Conservation (phyloP, 2,888 invertebrate species). For the Hartigia nigra region DNA sequence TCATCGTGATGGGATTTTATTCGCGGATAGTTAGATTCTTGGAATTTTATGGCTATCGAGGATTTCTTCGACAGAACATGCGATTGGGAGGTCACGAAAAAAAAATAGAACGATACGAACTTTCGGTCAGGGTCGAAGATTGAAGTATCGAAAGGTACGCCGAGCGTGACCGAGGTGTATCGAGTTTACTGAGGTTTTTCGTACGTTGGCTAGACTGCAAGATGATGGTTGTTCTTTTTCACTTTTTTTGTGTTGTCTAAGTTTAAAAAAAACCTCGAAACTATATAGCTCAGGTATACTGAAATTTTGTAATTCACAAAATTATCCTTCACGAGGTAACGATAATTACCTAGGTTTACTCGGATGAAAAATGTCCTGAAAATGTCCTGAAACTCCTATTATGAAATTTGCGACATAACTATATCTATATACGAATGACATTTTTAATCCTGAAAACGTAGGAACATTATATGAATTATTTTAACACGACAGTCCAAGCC, state of each 20-base stretch:
- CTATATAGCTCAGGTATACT: not conserved
- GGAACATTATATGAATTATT: not conserved
- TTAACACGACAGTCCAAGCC: not conserved
- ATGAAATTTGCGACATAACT: not conserved
- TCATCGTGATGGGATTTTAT: not conserved
- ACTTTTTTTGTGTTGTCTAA: not conserved
- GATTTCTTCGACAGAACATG: not conserved
- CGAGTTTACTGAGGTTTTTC: not conserved
- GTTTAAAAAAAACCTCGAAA: not conserved
- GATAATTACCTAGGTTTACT: not conserved
- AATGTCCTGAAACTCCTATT: not conserved
- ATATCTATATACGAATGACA: not conserved
- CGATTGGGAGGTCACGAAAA: not conserved
- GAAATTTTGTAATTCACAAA: not conserved
- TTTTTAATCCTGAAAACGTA: not conserved
- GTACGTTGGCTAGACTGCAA: not conserved
- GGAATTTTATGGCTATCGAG: not conserved
- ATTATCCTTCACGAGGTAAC: not conserved
- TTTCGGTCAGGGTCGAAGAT: slow-evolving; percentile 13
- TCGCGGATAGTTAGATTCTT: not conserved
- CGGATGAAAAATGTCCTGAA: not conserved
- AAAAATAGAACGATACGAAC: not conserved
- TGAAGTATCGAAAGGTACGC: slow-evolving; percentile 34
- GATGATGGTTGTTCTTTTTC: not conserved
- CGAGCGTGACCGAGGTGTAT: slow-evolving; percentile 29